Conservation (phyloP, 2,113 vertebrate genomes). For the Pseudopodoces humilis region DNA sequence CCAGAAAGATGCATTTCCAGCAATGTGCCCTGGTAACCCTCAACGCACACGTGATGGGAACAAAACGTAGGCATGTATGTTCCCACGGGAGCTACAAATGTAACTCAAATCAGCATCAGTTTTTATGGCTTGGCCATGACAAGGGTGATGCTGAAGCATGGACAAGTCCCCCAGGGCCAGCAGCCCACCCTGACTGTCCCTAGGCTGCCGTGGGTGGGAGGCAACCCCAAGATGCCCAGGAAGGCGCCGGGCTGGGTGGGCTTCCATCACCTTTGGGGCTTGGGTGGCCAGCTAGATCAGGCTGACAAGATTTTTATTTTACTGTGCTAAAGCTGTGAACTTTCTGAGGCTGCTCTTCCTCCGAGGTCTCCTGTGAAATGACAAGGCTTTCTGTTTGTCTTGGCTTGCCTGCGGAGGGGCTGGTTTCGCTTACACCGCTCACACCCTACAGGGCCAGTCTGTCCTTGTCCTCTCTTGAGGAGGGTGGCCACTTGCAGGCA, state of each 20-base stretch:
- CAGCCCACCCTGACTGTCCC: not conserved
- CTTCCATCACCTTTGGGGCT: not conserved
- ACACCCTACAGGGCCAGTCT: not conserved
- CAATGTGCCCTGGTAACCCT: not conserved
- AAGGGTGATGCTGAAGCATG: not conserved
- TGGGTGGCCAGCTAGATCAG: not conserved
- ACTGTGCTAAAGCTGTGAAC: not conserved
- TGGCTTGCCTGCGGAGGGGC: not conserved
- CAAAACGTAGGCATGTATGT: accelerated
- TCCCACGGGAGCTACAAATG: not conserved
- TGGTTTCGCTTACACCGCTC: accelerated
- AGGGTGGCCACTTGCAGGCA: not conserved
- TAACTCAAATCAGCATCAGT: not conserved
- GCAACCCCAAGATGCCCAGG: not conserved
- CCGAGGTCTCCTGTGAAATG: not conserved
- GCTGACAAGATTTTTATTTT: not conserved
- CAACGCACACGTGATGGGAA: accelerated
- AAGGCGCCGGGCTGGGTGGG: accelerated
- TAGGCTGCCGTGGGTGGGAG: not conserved
- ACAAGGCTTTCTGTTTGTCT: not conserved
- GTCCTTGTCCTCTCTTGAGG: not conserved
- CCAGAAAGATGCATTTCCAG: not conserved
- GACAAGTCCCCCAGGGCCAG: not conserved
- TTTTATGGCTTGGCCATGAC: not conserved
- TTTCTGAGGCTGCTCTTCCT: not conserved